These are phyloP conservation scores for Tetranychus piercei DNA, from an alignment of 2,888 invertebrate genomes.

Conservation along the genomic window DNA sequence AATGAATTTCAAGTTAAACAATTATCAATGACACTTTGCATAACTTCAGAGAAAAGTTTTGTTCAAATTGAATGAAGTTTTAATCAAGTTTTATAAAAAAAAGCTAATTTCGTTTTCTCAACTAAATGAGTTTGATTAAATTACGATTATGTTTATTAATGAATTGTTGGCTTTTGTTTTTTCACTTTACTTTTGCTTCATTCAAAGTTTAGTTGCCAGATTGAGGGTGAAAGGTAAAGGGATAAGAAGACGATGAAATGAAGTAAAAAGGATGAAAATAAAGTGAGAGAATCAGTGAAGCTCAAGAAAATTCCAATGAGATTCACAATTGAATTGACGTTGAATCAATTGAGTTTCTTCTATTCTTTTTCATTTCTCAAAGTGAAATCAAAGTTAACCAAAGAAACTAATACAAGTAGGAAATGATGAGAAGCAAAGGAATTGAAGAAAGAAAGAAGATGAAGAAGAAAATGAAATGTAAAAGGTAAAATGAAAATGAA, in stretches of 20 bases:
- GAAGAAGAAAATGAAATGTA: neutral
- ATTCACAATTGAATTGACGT: neutral
- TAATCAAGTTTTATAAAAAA: no score
- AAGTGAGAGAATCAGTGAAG: neutral
- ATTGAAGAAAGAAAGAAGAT: neutral
- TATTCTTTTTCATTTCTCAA: neutral
- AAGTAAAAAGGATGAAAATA: neutral
- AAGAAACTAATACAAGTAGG: neutral
- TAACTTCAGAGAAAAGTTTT: no score
- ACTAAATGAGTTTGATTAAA: no score
- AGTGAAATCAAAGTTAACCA: neutral
- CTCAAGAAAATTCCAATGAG: conserved; percentile 1
- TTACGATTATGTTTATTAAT: no score
- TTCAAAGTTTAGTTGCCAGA: neutral
- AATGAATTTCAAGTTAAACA: no score
- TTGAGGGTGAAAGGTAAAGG: neutral
- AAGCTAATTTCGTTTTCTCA: no score
- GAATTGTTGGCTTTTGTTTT: no score
- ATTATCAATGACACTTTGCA: no score
- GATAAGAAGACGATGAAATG: neutral
- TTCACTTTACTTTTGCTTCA: no score
- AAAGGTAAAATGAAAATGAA: neutral
- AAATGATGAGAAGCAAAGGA: neutral
- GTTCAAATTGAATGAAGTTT: no score
- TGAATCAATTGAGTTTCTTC: neutral